Conservation (phyloP, 2,797 vertebrate species). For the Lepidocolaptes lacrymiger region DNA sequence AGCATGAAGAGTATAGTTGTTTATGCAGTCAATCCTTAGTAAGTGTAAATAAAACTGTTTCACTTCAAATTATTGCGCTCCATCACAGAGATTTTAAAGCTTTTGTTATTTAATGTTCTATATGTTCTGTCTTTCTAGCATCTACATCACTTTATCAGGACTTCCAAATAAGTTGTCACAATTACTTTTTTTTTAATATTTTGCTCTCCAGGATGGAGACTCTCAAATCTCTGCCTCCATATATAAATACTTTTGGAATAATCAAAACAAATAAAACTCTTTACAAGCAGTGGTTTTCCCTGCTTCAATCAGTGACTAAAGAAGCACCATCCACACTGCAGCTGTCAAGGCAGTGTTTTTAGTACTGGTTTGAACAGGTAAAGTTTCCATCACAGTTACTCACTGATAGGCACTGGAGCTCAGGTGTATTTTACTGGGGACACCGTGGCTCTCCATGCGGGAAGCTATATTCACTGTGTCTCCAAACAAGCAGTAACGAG, state of each 20-base stretch:
- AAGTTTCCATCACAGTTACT: neutral
- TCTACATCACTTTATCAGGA: neutral
- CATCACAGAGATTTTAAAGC: neutral
- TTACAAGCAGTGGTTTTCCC: neutral
- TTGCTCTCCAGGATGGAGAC: neutral
- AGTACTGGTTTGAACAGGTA: neutral
- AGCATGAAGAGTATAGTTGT: neutral
- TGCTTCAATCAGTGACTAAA: neutral
- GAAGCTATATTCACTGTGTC: constrained; percentile 82
- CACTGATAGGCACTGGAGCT: constrained; percentile 76
- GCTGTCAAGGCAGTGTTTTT: neutral
- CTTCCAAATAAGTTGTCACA: neutral
- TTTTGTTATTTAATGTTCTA: neutral
- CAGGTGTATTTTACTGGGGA: constrained; percentile 80
- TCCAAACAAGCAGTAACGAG: constrained; percentile 82
- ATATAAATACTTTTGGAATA: neutral
- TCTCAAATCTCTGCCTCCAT: neutral
- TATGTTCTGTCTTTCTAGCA: neutral
- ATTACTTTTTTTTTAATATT: neutral
- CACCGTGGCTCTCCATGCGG: constrained; percentile 79
- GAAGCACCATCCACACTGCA: neutral
- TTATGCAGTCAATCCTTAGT: neutral
- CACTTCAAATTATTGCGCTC: neutral
- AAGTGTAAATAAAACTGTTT: neutral
- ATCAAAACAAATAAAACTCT: neutral